Base-by-base conservation (phyloP, 1,140 invertebrate species). In the Diachasmimorpha longicaudata region DNA sequence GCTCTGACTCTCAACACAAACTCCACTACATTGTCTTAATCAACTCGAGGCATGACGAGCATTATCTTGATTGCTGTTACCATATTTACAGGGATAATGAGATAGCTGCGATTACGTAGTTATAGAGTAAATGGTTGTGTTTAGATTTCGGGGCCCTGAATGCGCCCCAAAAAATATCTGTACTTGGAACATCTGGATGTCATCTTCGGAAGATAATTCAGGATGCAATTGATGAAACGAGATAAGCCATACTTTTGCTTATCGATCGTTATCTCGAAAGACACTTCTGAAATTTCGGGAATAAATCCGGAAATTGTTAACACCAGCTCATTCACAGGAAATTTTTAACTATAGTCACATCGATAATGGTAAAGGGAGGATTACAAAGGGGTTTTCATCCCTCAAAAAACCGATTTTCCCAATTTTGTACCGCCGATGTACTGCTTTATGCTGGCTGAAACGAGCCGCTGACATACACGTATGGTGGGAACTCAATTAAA, bases 401-500 rank as follows among this genome's bases (percentile, higher is more conserved):
- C 19, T 52, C 14, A 14, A 16, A 52, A 52, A 52, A 52, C n/a
- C n/a, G 2, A 16, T 52, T 16, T 52, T 52, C 14, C 0, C 6
- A 16, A 52, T 52, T 52, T 52, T 16, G 48, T 0, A 19, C 4
- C 2, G 13, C 16, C 48, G 6, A 19, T 52, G 48, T n/a, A 52
- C n/a, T 52, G 14, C 14, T n/a, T 16, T 16, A 52, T n/a, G 48
- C 48, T 9, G 21, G 25, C 42, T 71, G 42, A 71, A 21, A n/a
- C 42, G 31, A 25, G 23, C 21, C 42, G 46, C 25, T 31, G 23
- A n/a, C 42, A 16, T 71, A 48, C 19, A 71, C 42, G 42, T 42
- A 21, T 73, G 52, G 55, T 73, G 71, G 31, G n/a, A 73, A 73
- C 71, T 73, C 71, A 73, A 73, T 73, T 73, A 73, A 73, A 73